phyloP scores from a whole-genome alignment of 2,113 vertebrate genomes.

The Tupaia tana region DNA sequence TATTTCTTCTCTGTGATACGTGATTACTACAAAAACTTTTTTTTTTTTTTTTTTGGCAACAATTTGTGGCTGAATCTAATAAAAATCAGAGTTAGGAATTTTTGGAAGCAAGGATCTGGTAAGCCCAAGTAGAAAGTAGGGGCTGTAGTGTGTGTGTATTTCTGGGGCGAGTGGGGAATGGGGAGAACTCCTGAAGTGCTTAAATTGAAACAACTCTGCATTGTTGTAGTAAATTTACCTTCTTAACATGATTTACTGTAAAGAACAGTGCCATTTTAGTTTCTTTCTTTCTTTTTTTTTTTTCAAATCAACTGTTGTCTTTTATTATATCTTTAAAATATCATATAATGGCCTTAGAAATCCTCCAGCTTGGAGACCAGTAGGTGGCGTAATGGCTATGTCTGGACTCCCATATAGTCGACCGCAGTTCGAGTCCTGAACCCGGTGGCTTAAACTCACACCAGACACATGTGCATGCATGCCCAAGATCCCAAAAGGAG shows the following conservation, averaged over 20 bases:
- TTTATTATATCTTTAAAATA: too few relatives aligned
- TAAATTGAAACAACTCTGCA: neutral
- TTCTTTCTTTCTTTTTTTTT: neutral
- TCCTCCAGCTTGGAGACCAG: too few relatives aligned
- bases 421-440: too few relatives aligned
- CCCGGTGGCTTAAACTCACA: too few relatives aligned
- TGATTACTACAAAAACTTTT: conserved; percentile 24
- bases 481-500: too few relatives aligned
- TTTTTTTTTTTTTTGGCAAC: neutral
- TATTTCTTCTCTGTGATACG: neutral
- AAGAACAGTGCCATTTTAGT: neutral
- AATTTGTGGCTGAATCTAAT: conserved; percentile 3
- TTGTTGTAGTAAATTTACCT: neutral
- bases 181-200: neutral
- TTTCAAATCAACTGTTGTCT: too few relatives aligned
- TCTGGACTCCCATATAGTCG: too few relatives aligned
- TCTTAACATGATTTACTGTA: neutral
- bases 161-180: fast-evolving
- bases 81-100: conserved; percentile 7
- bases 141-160: neutral
- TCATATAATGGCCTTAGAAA: too few relatives aligned
- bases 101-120: neutral
- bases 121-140: neutral
- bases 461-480: too few relatives aligned
- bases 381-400: too few relatives aligned